phyloP scores from a whole-genome alignment of 2,888 invertebrate species.

The Tiliacea citrago region DNA sequence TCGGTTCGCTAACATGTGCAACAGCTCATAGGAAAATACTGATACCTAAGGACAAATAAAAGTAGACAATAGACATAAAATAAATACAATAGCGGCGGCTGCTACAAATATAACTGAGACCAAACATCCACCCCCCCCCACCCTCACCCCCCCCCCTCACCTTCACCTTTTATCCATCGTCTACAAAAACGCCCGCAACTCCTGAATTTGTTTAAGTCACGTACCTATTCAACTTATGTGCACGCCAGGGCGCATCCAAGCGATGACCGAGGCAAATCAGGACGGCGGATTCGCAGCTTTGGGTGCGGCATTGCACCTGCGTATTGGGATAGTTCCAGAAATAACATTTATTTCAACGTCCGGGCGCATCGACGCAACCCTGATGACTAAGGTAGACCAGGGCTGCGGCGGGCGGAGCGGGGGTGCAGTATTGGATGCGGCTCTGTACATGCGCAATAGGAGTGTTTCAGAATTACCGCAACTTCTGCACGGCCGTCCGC shows the following conservation, averaged over 20 bases:
- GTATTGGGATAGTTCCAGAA: constrained; percentile 1
- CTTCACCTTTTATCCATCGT: constrained; percentile 7
- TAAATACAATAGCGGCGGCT: constrained; percentile 2
- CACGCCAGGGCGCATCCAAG: too few species aligned
- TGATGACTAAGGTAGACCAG: background rate
- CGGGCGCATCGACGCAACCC: background rate
- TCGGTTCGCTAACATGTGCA: background rate
- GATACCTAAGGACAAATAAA: background rate
- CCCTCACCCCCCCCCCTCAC: too few species aligned
- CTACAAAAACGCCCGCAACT: background rate
- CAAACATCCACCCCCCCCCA: too few species aligned
- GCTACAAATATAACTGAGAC: background rate
- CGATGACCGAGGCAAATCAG: constrained; percentile 1
- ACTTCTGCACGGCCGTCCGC: background rate
- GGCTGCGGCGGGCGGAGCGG: background rate
- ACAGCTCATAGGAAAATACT: background rate
- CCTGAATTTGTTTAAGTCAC: background rate
- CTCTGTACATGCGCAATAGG: background rate
- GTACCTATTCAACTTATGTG: background rate
- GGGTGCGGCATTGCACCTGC: background rate
- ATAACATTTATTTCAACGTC: background rate
- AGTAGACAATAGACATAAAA: background rate
- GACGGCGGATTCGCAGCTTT: background rate
- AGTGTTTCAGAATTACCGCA: background rate
- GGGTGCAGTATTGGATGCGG: constrained; percentile 5